Evolutionary conservation across 1,140 invertebrate genomes (phyloP).

Genomic region (Probaryconus sp.): DNA sequence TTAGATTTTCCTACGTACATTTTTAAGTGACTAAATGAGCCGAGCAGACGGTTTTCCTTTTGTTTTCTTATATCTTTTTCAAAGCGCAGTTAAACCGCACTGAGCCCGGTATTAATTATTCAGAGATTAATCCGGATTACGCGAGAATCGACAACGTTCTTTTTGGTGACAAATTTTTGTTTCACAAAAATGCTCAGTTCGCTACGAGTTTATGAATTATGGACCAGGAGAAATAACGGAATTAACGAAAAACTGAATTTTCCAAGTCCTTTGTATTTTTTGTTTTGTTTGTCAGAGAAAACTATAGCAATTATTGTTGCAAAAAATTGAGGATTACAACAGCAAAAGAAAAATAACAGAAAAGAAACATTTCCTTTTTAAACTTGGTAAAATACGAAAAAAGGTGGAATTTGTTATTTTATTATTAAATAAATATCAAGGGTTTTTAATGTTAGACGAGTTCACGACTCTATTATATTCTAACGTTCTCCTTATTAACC

Average conservation of each 20-base stretch:
- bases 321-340: no score
- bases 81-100: constrained; percentile 4
- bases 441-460: no score
- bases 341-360: no score
- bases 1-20: constrained; percentile 20
- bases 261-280: no score
- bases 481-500: no score
- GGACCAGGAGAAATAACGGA: neutral
- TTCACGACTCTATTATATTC: no score
- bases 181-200: neutral
- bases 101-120: constrained; percentile 5
- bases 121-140: constrained; percentile 12
- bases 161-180: neutral
- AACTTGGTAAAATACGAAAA: no score
- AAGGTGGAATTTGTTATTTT: no score
- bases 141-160: neutral
- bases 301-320: no score
- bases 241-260: neutral
- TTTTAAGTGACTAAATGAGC: constrained; percentile 19
- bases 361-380: no score
- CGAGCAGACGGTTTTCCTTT: constrained; percentile 15
- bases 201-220: neutral
- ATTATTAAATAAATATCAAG: no score
- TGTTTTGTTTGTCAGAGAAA: no score
- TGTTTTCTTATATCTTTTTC: constrained; percentile 15